These are phyloP conservation scores for Hyposmocoma kahamanoa DNA, from an alignment of 1,140 invertebrate species.

Conservation along the genomic window DNA sequence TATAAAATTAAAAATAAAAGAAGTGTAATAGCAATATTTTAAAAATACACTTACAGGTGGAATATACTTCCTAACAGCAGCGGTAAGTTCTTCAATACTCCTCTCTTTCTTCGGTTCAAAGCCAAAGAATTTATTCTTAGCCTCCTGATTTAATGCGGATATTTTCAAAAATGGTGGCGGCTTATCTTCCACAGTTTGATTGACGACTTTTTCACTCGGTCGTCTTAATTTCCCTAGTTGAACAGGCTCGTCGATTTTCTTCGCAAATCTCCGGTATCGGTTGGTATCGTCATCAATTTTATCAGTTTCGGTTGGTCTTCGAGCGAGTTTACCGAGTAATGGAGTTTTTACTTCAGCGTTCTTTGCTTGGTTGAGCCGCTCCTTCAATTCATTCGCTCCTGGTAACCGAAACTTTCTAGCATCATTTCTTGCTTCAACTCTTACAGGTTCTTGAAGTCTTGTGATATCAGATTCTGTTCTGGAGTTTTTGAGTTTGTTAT, in stretches of 20 bases:
- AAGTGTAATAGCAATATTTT: no score
- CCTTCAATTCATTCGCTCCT: slow-evolving; percentile 54
- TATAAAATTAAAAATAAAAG: no score
- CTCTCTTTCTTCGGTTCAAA: slow-evolving; percentile 53
- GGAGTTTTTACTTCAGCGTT: slow-evolving; percentile 49
- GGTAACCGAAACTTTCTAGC: slow-evolving; percentile 44
- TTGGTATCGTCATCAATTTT: slow-evolving; percentile 44
- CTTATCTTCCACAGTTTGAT: slow-evolving; percentile 30
- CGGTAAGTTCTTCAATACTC: slow-evolving; percentile 50
- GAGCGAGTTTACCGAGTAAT: slow-evolving; percentile 46
- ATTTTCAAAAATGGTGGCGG: slow-evolving; percentile 46
- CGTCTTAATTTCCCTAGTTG: slow-evolving; percentile 54
- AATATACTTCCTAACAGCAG: slow-evolving; percentile 64
- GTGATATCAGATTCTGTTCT: slow-evolving; percentile 63
- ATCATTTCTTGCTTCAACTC: neutral
- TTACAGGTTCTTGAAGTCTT: slow-evolving; percentile 27
- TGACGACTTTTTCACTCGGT: slow-evolving; percentile 33
- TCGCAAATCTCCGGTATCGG: slow-evolving; percentile 38
- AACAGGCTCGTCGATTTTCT: slow-evolving; percentile 52
- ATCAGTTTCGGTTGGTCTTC: slow-evolving; percentile 43
- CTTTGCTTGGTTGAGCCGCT: slow-evolving; percentile 47
- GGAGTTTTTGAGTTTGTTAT: slow-evolving; percentile 62
- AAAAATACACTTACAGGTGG: slow-evolving; percentile 47
- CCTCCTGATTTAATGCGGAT: slow-evolving; percentile 50
- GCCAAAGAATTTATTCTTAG: slow-evolving; percentile 64